phyloP scores from a whole-genome alignment of 2,797 vertebrate species.

The Sebastes oblongus region DNA sequence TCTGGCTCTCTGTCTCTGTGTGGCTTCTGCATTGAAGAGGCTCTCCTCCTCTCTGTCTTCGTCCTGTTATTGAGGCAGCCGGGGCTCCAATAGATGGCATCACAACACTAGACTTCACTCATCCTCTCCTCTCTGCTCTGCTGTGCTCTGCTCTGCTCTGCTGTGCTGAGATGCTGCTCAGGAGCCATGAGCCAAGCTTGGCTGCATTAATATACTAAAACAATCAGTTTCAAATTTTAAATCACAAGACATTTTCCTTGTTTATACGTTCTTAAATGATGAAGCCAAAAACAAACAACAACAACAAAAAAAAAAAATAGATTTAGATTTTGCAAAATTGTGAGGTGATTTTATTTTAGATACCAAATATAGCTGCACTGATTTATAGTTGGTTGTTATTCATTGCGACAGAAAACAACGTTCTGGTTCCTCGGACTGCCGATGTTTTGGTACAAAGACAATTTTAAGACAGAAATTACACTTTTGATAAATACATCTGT shows the following conservation, averaged over 20 bases:
- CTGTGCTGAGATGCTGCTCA: constrained; percentile 3
- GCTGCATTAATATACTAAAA: constrained; percentile 11
- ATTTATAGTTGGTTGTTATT: neutral
- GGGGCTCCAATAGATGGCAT: constrained; percentile 79
- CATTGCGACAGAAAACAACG: neutral
- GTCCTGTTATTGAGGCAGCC: constrained; percentile 35
- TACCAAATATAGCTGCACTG: neutral
- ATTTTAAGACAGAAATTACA: neutral
- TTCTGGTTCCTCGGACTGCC: neutral
- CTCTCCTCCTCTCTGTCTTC: constrained; percentile 1
- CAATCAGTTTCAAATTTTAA: neutral
- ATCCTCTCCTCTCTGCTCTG: neutral
- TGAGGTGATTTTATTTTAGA: neutral
- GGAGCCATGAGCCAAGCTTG: constrained; percentile 10
- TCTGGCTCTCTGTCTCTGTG: neutral
- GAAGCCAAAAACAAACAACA: neutral
- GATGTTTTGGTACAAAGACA: neutral
- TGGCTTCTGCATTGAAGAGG: neutral
- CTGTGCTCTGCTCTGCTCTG: neutral
- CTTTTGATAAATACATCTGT: neutral
- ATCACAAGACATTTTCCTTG: neutral
- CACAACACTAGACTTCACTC: constrained; percentile 76
- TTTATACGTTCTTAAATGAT: neutral
- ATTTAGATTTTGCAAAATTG: neutral
- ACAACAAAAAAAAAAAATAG: neutral